Percentiles rank a stretch among this genome's conserved stretches.
These are phyloP conservation scores for Stenurella melanura DNA, from an alignment of 2,888 invertebrate genomes.

Conservation along the genomic window DNA sequence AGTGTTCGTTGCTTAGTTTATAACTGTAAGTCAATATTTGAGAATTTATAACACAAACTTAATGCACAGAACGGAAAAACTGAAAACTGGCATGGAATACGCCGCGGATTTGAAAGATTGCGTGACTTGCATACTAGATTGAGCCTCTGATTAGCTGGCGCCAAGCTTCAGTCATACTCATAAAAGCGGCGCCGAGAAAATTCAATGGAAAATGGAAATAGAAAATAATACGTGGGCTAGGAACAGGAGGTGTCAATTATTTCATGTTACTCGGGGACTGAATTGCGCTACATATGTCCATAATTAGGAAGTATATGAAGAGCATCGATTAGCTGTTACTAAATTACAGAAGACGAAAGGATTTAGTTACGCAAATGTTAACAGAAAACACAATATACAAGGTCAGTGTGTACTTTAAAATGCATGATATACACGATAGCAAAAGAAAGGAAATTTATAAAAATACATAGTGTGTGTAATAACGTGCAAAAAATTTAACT, in stretches of 20 bases:
- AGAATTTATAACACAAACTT: background rate
- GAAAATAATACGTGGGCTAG: slow-evolving; percentile 10
- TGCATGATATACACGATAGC: too few relatives aligned
- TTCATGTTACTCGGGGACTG: background rate
- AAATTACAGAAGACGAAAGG: too few relatives aligned
- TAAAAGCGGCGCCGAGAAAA: slow-evolving; percentile 36
- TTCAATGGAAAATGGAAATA: slow-evolving; percentile 26
- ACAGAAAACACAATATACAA: too few relatives aligned
- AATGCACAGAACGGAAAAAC: slow-evolving; percentile 11
- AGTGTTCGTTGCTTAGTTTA: background rate
- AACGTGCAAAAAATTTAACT: too few relatives aligned
- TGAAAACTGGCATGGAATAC: slow-evolving; percentile 13
- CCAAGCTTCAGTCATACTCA: slow-evolving; percentile 37
- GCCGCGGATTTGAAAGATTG: slow-evolving; percentile 16
- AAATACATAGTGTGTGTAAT: too few relatives aligned
- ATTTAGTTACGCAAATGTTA: too few relatives aligned
- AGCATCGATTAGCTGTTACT: too few relatives aligned
- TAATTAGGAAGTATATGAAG: too few relatives aligned
- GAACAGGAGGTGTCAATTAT: background rate
- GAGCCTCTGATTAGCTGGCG: slow-evolving; percentile 41
- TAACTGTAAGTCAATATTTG: background rate
- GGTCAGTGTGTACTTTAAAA: too few relatives aligned
- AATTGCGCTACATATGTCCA: background rate
- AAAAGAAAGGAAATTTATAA: too few relatives aligned
- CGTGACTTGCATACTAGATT: slow-evolving; percentile 42